These are phyloP conservation scores for Caenorhabditis wallacei DNA, from an alignment of 2,888 invertebrate species.

Conservation along the genomic window DNA sequence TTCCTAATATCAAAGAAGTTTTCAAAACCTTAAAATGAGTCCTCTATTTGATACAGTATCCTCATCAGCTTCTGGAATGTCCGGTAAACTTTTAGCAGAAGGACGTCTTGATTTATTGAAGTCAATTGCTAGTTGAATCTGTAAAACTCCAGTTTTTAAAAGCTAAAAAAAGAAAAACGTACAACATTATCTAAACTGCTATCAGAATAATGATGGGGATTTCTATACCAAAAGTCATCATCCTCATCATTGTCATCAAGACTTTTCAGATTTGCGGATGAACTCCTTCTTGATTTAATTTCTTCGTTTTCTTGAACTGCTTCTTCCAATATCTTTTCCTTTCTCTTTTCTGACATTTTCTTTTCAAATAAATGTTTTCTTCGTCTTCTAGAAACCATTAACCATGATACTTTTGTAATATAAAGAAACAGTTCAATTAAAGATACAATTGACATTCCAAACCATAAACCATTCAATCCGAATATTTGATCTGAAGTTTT, in stretches of 20 bases:
- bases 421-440: conserved; percentile 42
- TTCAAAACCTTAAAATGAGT: not conserved
- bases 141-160: too few relatives aligned
- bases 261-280: conserved; percentile 19
- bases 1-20: not conserved
- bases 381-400: conserved; percentile 30
- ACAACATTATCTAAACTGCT: conserved; percentile 43
- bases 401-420: conserved; percentile 37
- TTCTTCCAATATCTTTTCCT: conserved; percentile 20
- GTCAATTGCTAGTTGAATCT: conserved; percentile 42
- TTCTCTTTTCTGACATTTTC: conserved; percentile 40
- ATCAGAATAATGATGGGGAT: conserved; percentile 21
- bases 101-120: conserved; percentile 7
- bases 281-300: conserved; percentile 33
- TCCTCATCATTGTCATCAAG: conserved; percentile 13
- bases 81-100: conserved; percentile 3
- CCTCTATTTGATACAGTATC: not conserved
- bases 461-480: conserved; percentile 55
- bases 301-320: conserved; percentile 33
- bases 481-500: conserved; percentile 29
- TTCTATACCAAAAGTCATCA: conserved; percentile 36
- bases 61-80: conserved; percentile 4
- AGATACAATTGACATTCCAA: conserved; percentile 57
- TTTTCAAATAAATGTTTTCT: conserved; percentile 46
- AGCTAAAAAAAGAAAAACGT: too few relatives aligned